Conservation (phyloP, 2,797 vertebrate species). For the Sandelia bainsii region DNA sequence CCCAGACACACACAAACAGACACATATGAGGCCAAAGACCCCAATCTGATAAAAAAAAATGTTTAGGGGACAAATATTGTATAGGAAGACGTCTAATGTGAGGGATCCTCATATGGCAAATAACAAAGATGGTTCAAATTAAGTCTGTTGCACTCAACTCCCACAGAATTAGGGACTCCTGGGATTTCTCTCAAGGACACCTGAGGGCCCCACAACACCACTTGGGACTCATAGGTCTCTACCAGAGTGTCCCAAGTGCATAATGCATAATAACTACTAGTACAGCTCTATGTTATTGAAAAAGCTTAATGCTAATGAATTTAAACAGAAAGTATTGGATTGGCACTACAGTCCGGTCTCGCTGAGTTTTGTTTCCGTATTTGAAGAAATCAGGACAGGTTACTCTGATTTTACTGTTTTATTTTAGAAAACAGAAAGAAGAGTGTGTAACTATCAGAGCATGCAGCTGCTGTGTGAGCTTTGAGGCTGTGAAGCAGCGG, state of each 20-base stretch:
- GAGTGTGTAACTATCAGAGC: neutral
- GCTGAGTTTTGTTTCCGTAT: constrained; percentile 3
- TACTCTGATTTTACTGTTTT: constrained; percentile 3
- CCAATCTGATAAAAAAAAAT: too few relatives aligned
- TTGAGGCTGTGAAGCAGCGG: constrained; percentile 15
- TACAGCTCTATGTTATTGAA: neutral
- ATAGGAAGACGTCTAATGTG: too few relatives aligned
- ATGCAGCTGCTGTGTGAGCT: neutral
- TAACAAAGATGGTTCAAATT: neutral
- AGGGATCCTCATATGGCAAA: neutral
- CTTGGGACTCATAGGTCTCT: neutral
- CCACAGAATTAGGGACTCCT: neutral
- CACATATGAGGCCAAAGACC: too few relatives aligned
- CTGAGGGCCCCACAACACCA: neutral
- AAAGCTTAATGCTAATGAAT: constrained; percentile 7
- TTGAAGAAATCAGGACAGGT: constrained; percentile 12
- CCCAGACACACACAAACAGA: too few relatives aligned
- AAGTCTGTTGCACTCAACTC: neutral
- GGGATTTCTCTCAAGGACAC: constrained; percentile 7
- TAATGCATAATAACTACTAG: neutral
- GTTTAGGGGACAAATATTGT: too few relatives aligned
- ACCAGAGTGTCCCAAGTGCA: too few relatives aligned
- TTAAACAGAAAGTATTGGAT: constrained; percentile 25
- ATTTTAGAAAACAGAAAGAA: constrained; percentile 1
- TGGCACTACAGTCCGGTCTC: neutral